Conservation (phyloP, 2,888 invertebrate genomes). For the Drosophila maculinotata region DNA sequence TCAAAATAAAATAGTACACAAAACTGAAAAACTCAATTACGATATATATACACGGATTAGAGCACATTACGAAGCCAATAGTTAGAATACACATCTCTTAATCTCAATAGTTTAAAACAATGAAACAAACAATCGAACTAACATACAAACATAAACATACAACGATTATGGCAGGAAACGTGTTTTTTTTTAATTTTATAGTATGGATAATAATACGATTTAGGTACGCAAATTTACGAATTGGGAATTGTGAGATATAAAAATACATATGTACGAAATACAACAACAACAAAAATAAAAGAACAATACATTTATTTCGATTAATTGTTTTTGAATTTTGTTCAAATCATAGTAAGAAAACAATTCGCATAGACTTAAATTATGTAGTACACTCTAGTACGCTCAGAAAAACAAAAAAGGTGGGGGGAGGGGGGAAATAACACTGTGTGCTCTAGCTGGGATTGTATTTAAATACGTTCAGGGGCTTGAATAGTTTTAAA, state of each 20-base stretch:
- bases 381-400: slow-evolving; percentile 14
- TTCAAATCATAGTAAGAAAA: slow-evolving; percentile 41
- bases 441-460: slow-evolving; percentile 27
- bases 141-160: slow-evolving; percentile 71
- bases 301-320: slow-evolving; percentile 46
- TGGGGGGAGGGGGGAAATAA: background rate
- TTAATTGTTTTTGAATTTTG: slow-evolving; percentile 55
- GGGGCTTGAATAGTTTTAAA: slow-evolving; percentile 1
- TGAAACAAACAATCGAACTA: slow-evolving; percentile 44
- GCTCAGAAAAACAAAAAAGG: slow-evolving; percentile 34
- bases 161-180: slow-evolving; percentile 73
- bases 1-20: slow-evolving; percentile 22
- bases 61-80: slow-evolving; percentile 78
- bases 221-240: slow-evolving; percentile 35
- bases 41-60: slow-evolving; percentile 55
- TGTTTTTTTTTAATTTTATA: slow-evolving; percentile 19
- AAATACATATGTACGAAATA: slow-evolving; percentile 45
- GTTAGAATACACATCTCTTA: slow-evolving; percentile 40
- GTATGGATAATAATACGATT: slow-evolving; percentile 35
- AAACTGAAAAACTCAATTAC: slow-evolving; percentile 55
- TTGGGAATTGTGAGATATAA: slow-evolving; percentile 41
- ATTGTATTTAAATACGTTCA: slow-evolving; percentile 18
- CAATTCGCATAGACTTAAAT: slow-evolving; percentile 29
- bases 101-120: slow-evolving; percentile 56
- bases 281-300: slow-evolving; percentile 51